These are phyloP conservation scores for Drosophila acutilabella DNA, from an alignment of 2,888 invertebrate genomes.

Conservation along the genomic window DNA sequence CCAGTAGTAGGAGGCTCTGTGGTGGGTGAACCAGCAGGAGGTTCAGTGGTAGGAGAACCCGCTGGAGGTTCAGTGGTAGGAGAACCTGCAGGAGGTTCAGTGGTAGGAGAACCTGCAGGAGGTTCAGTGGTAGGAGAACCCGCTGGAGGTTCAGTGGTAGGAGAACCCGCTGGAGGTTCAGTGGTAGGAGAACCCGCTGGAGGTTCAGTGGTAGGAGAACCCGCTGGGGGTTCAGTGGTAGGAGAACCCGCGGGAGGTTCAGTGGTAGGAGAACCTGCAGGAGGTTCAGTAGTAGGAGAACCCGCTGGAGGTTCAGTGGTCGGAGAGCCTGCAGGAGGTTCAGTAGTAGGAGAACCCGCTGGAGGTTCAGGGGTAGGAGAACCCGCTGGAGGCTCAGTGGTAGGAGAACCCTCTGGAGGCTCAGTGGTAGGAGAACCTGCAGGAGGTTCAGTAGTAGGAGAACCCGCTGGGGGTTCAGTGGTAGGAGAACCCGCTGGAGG, in stretches of 20 bases:
- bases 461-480: background rate
- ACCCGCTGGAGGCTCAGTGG: background rate
- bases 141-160: background rate
- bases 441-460: background rate
- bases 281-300: background rate
- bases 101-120: background rate
- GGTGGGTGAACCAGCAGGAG: background rate
- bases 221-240: background rate
- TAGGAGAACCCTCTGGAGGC: background rate
- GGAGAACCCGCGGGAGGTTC: background rate
- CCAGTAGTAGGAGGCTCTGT: background rate
- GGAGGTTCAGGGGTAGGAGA: background rate
- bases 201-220: constrained; percentile 1
- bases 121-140: background rate
- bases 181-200: background rate
- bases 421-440: background rate
- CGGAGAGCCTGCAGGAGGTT: background rate
- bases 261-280: background rate
- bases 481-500: background rate
- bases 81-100: background rate
- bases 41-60: background rate
- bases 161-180: background rate
- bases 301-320: background rate
- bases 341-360: background rate
- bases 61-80: constrained; percentile 1